Evolutionary conservation across 2,888 invertebrate species (phyloP).

Genomic region (Pachymerium ferrugineum): DNA sequence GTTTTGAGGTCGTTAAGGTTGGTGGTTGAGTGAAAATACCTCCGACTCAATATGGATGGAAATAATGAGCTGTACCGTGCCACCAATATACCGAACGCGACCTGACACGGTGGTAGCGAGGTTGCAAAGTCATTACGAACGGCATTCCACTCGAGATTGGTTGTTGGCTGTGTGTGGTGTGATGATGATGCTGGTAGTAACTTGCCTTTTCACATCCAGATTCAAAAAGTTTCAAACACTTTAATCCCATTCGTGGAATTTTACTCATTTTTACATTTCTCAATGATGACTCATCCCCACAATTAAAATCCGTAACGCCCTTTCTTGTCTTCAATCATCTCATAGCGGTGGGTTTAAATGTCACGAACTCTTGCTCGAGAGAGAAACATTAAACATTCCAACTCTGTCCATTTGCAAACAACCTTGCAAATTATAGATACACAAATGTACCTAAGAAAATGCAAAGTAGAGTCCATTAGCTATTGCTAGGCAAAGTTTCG

Average conservation of each 20-base stretch:
- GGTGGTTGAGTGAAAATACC: slow-evolving; percentile 8
- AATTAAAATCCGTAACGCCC: neutral
- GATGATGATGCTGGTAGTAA: neutral
- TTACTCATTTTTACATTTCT: no score
- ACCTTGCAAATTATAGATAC: neutral
- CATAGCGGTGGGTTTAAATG: no score
- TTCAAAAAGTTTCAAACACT: slow-evolving; percentile 2
- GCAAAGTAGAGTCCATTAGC: slow-evolving; percentile 14
- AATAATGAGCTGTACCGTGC: slow-evolving; percentile 8
- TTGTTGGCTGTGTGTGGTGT: neutral
- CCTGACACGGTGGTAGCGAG: slow-evolving; percentile 4
- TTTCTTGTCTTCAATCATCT: no score
- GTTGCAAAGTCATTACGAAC: slow-evolving; percentile 13
- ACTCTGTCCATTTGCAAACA: neutral
- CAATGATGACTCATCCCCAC: no score
- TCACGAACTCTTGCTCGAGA: no score
- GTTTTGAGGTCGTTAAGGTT: slow-evolving; percentile 8
- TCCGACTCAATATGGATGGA: slow-evolving; percentile 7
- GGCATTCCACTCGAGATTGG: slow-evolving; percentile 13
- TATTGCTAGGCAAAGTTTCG: neutral
- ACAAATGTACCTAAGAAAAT: neutral
- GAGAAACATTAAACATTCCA: neutral
- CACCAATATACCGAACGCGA: slow-evolving; percentile 8
- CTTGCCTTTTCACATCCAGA: neutral
- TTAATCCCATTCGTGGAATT: neutral